Evolutionary conservation across 2,113 vertebrate genomes (phyloP), one percentile per base, ranked within the genome.

Genomic region (Takifugu bimaculatus): DNA sequence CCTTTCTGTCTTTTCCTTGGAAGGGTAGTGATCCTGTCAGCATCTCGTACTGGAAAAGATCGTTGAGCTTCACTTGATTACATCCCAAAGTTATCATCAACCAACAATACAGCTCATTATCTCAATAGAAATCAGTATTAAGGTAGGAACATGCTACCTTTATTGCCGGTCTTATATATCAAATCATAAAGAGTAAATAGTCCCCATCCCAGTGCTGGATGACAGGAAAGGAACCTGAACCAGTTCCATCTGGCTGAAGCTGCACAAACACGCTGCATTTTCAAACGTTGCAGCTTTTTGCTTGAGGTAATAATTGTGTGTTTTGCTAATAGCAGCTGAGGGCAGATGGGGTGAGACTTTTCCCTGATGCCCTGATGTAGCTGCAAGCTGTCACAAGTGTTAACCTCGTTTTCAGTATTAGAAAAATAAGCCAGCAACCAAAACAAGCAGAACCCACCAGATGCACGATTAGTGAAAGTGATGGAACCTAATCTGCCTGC

Each of bases 1-100:
- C 96, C 83, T 99, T 99, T 26, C 96, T 90, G 88, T 99, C 96
- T 88, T 99, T 99, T 61, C 96, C 96, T 83, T 99, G 96, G 87
- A 99, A 99, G 0, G 96, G 96, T 76, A 99, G 85, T 0, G 96
- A 96, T 49, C 96, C 96, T 0, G 96, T 99, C 85, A 99, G 85
- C 96, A 99, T 99, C 91, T 99, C 96, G 77, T 98, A 99, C 96
- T 99, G 88, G 27, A 84, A 78, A 65, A 20, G 20, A 20, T 20
- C 20, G 20, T 20, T 20, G 20, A 20, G 20, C 20, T 20, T 20
- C 20, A 20, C 20, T 20, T 20, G 20, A 20, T 20, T 20, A 20
- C 20, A 20, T 20, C 20, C 20, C 20, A 20, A 20, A 20, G 20
- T 20, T 20, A 20, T 20, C 20, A 20, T 20, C 20, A 20, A 20